These are phyloP conservation scores for Aurelia sp. DNA, from an alignment of 30 jellyfish, hydroid and myxozoan species.

Conservation along the genomic window DNA sequence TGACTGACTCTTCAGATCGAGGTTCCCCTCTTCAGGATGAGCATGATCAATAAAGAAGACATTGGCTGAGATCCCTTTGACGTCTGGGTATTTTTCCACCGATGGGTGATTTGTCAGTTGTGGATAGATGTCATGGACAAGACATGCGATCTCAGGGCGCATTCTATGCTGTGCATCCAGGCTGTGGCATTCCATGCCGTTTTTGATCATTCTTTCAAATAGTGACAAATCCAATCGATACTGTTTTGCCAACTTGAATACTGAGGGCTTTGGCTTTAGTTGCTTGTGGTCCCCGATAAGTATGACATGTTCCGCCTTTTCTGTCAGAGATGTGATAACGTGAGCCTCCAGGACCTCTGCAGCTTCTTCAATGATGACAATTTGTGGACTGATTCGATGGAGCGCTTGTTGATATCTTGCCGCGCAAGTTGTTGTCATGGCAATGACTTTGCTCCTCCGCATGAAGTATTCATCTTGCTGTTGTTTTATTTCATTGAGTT, in stretches of 20 bases:
- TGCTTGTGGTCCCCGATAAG: constrained; percentile 93
- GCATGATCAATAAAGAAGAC: constrained; percentile 62
- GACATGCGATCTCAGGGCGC: constrained; percentile 77
- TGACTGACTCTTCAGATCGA: constrained; percentile 47
- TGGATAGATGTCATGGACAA: constrained; percentile 70
- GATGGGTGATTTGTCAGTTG: constrained; percentile 52
- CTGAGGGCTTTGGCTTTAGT: constrained; percentile 71
- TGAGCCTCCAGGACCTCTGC: constrained; percentile 95
- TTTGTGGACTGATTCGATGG: constrained; percentile 42
- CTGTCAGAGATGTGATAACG: constrained; percentile 57
- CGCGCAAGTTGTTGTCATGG: constrained; percentile 86
- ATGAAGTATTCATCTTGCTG: constrained; percentile 47
- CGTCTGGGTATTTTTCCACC: constrained; percentile 32
- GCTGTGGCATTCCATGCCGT: constrained; percentile 63
- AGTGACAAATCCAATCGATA: constrained; percentile 70
- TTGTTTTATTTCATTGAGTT: constrained; percentile 20
- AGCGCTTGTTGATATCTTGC: constrained; percentile 58
- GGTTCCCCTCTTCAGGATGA: constrained; percentile 16
- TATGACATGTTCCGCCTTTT: constrained; percentile 66
- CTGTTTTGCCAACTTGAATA: constrained; percentile 47
- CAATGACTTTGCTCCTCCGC: constrained; percentile 56
- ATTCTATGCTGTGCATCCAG: constrained; percentile 74
- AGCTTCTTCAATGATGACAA: constrained; percentile 83
- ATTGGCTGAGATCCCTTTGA: constrained; percentile 63
- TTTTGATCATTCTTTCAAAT: constrained; percentile 81